Evolutionary conservation across 2,797 vertebrate genomes (phyloP).

Genomic region (Salmo trutta): DNA sequence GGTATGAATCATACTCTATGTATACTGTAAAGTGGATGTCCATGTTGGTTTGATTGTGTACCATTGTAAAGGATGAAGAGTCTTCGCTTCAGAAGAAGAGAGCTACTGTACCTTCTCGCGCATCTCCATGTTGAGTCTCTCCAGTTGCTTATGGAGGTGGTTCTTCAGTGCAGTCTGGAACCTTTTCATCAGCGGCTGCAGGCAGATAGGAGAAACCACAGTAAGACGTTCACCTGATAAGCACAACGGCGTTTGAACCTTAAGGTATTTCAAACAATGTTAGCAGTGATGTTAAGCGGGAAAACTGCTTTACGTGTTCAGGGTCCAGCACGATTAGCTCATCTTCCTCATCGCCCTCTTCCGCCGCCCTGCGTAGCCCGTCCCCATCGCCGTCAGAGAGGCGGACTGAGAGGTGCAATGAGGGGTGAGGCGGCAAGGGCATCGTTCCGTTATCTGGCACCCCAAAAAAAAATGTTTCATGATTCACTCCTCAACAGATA

Average conservation of each 20-base stretch:
- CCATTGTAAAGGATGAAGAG: not conserved
- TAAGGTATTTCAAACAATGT: not conserved
- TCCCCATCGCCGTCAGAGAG: conserved; percentile 35
- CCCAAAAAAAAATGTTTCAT: not conserved
- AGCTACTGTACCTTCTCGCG: conserved; percentile 77
- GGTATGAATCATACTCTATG: too few relatives aligned
- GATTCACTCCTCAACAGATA: not conserved
- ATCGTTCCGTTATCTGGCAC: conserved; percentile 32
- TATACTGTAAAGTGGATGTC: too few relatives aligned
- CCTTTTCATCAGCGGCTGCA: conserved; percentile 84
- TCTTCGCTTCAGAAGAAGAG: not conserved
- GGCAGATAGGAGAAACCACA: conserved; percentile 31
- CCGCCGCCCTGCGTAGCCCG: conserved; percentile 9
- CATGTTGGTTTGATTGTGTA: not conserved
- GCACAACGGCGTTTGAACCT: not conserved
- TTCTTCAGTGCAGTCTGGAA: conserved; percentile 83
- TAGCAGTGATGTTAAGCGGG: not conserved
- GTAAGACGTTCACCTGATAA: not conserved
- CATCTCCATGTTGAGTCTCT: conserved; percentile 75
- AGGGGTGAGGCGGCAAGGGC: conserved; percentile 24
- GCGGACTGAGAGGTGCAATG: conserved; percentile 19
- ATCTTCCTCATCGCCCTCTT: conserved; percentile 48
- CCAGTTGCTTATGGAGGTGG: conserved; percentile 80
- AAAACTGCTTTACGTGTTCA: conserved; percentile 82
- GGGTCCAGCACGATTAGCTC: conserved; percentile 83